These are phyloP conservation scores for Centruroides vittatus DNA, from an alignment of 1,140 invertebrate genomes.

Conservation along the genomic window DNA sequence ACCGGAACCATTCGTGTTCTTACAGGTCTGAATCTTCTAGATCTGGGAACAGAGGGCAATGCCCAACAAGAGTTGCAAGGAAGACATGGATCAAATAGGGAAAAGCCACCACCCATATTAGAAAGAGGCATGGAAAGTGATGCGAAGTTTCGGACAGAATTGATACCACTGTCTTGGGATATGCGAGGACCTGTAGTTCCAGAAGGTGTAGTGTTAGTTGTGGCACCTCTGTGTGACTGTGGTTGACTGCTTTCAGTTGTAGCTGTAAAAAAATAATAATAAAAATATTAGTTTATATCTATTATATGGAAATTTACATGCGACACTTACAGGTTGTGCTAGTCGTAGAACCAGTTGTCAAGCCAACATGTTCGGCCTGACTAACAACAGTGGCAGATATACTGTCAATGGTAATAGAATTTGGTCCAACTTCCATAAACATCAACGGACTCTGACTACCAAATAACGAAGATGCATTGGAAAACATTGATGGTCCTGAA, in stretches of 20 bases:
- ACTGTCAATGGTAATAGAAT: constrained; percentile 42
- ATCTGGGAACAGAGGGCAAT: constrained; percentile 21
- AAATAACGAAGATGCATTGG: constrained; percentile 16
- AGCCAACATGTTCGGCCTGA: neutral
- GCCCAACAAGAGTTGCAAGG: constrained; percentile 44
- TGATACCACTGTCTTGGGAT: neutral
- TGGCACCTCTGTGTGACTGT: neutral
- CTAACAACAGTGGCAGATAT: constrained; percentile 28
- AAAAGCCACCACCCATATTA: constrained; percentile 19
- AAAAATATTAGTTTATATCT: no score
- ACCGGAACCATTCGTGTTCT: constrained; percentile 10
- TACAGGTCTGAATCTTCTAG: constrained; percentile 30
- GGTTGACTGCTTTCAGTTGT: no score
- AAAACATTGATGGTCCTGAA: neutral
- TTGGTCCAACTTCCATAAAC: constrained; percentile 51
- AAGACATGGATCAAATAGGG: constrained; percentile 48
- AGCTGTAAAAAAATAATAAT: no score
- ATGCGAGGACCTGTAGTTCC: neutral
- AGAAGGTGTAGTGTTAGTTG: neutral
- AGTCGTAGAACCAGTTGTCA: neutral
- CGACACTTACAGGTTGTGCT: neutral
- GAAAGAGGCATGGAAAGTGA: constrained; percentile 3
- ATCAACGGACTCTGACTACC: constrained; percentile 39
- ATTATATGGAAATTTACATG: neutral
- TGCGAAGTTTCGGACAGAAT: no score